Evolutionary conservation across 2,797 vertebrate genomes (phyloP).

Genomic region (Gastrophryne carolinensis): DNA sequence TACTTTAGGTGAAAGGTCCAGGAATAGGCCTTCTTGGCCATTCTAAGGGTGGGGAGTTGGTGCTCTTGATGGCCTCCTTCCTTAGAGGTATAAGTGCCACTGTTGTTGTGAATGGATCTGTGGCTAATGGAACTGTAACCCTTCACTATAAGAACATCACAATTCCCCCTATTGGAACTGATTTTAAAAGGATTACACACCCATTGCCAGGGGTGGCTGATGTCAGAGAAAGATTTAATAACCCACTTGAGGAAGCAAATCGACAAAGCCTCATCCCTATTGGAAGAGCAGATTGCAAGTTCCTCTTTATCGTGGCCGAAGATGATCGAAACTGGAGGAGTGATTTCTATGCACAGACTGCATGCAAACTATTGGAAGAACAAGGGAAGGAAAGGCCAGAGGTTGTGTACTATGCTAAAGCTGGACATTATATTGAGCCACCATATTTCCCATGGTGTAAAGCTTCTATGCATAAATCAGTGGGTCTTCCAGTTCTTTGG

Average conservation of each 20-base stretch:
- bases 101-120: slow-evolving; percentile 74
- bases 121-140: slow-evolving; percentile 69
- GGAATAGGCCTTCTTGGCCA: slow-evolving; percentile 82
- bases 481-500: slow-evolving; percentile 65
- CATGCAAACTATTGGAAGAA: slow-evolving; percentile 68
- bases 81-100: slow-evolving; percentile 78
- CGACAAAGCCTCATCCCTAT: slow-evolving; percentile 72
- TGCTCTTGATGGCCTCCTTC: slow-evolving; percentile 81
- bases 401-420: slow-evolving; percentile 77
- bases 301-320: slow-evolving; percentile 78
- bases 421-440: slow-evolving; percentile 85
- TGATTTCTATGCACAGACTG: slow-evolving; percentile 70
- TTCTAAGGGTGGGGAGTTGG: slow-evolving; percentile 82
- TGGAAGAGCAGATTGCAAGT: slow-evolving; percentile 69
- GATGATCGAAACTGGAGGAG: slow-evolving; percentile 85
- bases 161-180: slow-evolving; percentile 64
- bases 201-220: slow-evolving; percentile 64
- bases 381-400: slow-evolving; percentile 78
- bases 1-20: slow-evolving; percentile 75
- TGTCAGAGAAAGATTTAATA: slow-evolving; percentile 62
- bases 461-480: slow-evolving; percentile 67
- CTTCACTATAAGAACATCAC: slow-evolving; percentile 71
- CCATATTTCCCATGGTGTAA: slow-evolving; percentile 78
- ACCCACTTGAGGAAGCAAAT: slow-evolving; percentile 68
- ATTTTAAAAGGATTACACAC: slow-evolving; percentile 39